Evolutionary conservation across 2,113 vertebrate genomes (phyloP).

Genomic region (Tricholaema leucomelas): DNA sequence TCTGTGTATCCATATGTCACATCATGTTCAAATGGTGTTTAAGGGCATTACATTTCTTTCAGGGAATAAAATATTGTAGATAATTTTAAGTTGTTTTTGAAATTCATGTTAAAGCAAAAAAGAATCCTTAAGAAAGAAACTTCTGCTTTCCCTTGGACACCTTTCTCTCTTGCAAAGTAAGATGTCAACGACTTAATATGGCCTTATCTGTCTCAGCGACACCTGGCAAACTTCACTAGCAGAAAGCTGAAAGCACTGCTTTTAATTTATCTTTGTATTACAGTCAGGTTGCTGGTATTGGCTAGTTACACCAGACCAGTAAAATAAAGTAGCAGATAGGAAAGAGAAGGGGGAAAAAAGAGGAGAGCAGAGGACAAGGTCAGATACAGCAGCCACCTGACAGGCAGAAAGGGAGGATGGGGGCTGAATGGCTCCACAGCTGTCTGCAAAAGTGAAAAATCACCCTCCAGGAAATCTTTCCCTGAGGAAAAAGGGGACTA

Average conservation of each 20-base stretch:
- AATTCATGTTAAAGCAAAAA: background rate
- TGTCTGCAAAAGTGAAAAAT: background rate
- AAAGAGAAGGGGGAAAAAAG: background rate
- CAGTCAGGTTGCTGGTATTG: background rate
- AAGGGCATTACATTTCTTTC: background rate
- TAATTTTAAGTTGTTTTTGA: background rate
- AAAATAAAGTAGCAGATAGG: slow-evolving; percentile 27
- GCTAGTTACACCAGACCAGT: background rate
- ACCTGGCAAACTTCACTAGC: slow-evolving; percentile 10
- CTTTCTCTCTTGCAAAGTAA: slow-evolving; percentile 12
- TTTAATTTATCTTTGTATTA: slow-evolving; percentile 23
- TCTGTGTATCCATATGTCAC: background rate
- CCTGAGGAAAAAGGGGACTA: background rate
- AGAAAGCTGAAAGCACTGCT: slow-evolving; percentile 9
- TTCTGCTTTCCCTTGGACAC: background rate
- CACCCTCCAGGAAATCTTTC: background rate
- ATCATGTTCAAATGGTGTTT: background rate
- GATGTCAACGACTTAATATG: background rate
- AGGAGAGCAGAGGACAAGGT: background rate
- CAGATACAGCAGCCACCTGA: background rate
- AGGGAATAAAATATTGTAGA: background rate
- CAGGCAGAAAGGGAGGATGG: background rate
- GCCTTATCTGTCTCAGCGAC: background rate
- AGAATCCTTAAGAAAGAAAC: background rate
- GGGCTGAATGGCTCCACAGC: fast-evolving